Conservation (phyloP, 2,113 vertebrate species). For the Ictalurus punctatus region DNA sequence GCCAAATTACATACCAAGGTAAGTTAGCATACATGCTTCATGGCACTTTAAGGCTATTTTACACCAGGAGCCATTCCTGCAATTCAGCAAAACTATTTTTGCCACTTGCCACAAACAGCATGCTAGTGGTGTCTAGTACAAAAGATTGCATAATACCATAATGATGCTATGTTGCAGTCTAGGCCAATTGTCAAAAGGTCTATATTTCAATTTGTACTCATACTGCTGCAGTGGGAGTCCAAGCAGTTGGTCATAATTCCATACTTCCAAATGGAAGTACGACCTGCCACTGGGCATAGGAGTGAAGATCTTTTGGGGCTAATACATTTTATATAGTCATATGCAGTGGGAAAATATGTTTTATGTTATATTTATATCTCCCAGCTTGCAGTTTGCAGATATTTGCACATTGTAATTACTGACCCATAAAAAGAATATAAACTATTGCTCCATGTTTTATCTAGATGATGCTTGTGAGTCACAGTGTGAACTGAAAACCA, state of each 20-base stretch:
- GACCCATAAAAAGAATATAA: not conserved
- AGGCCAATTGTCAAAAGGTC: not conserved
- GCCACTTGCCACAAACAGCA: not conserved
- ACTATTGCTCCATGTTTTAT: not conserved
- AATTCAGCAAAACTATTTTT: not conserved
- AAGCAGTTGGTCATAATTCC: not conserved
- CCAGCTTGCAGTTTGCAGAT: not conserved
- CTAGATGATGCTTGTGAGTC: not conserved
- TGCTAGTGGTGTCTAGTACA: not conserved
- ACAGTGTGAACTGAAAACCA: not conserved
- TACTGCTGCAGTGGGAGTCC: not conserved
- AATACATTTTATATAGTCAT: not conserved
- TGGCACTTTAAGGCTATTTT: not conserved
- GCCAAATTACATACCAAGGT: constrained; percentile 81
- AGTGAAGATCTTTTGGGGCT: not conserved
- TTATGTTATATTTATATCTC: not conserved
- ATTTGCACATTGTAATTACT: not conserved
- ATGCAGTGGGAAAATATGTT: not conserved
- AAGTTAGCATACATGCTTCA: not conserved
- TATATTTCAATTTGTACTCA: not conserved
- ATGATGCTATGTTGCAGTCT: not conserved
- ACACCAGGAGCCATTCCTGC: not conserved
- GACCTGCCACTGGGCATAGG: not conserved
- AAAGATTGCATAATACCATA: not conserved
- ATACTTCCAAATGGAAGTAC: not conserved